Evolutionary conservation across 2,113 vertebrate genomes (phyloP).

Genomic region (Paradoxurus hermaphroditus): DNA sequence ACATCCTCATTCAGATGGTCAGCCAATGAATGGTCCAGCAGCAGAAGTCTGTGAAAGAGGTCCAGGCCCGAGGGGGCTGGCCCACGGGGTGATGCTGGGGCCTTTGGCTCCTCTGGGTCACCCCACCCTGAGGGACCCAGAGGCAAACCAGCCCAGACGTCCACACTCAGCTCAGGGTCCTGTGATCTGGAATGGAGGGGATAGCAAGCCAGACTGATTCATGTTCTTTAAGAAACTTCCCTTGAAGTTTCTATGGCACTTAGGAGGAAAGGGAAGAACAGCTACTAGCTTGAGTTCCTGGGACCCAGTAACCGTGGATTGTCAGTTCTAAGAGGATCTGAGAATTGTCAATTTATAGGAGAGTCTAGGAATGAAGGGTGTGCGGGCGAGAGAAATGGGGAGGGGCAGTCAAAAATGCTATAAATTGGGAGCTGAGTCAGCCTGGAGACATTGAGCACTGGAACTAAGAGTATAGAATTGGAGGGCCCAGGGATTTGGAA

Average conservation of each 20-base stretch:
- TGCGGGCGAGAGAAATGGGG: neutral
- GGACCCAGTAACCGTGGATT: neutral
- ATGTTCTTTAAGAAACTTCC: neutral
- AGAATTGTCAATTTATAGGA: neutral
- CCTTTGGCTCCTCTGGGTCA: conserved; percentile 43
- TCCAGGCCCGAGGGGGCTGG: conserved; percentile 53
- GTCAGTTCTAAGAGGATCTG: neutral
- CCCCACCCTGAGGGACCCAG: conserved; percentile 55
- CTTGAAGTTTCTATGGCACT: neutral
- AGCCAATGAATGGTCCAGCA: conserved; percentile 81
- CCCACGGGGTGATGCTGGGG: neutral
- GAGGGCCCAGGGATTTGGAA: neutral
- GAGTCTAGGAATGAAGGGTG: neutral
- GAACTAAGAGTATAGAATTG: neutral
- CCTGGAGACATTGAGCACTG: neutral
- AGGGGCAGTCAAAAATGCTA: neutral
- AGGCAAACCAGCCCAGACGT: conserved; percentile 65
- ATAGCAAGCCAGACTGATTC: neutral
- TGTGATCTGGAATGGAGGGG: conserved; percentile 20
- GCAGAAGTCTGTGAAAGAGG: conserved; percentile 79
- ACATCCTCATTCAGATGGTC: conserved; percentile 87
- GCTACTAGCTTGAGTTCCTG: neutral
- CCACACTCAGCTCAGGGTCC: conserved; percentile 53
- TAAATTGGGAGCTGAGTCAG: neutral
- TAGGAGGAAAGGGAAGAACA: neutral